Base-by-base conservation (phyloP, 2,888 invertebrate species). In the Epicampocera succincta region DNA sequence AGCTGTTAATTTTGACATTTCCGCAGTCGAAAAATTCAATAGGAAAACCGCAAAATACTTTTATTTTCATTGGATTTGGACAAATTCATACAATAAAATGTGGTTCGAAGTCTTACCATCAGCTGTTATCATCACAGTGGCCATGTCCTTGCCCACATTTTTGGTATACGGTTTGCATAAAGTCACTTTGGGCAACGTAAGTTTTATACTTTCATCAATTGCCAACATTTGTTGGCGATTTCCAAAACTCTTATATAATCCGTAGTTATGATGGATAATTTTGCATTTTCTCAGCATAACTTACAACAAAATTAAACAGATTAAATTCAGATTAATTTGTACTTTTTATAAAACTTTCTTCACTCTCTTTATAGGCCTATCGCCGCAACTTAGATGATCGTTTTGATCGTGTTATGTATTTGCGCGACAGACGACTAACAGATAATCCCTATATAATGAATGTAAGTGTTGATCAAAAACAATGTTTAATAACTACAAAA, bases 101-200 rank as follows among this genome's bases (percentile, higher is more conserved):
- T 95, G 95, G 95, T 95, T 93, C 90, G 95, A 95, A 93, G 93
- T 94, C 89, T 86, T 95, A 86, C 95, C 95, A 13, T 92, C 93
- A 86, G 92, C 93, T 83, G 92, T 91, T 83, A 93, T 95, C 83
- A 93, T 95, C 68, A 91, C 92, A 54, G 93, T 92, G 46, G 93
- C 92, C 1, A 71, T 95, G 84, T 92, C 93, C 15, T 85, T 94
- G 74, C 95, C 95, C 13, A 93, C 93, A 84, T 93, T 92, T 89
- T 92, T 92, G 2, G 91, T 93, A 50, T 94, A 94, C 88, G 93
- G 93, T 86, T 84, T 94, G 83, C 93, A 94, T 89, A 94, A 94
- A 88, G 87, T 93, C 82, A 86, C 89, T 6, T 81, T 93, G 83
- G 94, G 94, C 87, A 95, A 94, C 86, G 94, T 94, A 91, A 93